phyloP scores from a whole-genome alignment of 2,797 vertebrate species.

The Miichthys miiuy region DNA sequence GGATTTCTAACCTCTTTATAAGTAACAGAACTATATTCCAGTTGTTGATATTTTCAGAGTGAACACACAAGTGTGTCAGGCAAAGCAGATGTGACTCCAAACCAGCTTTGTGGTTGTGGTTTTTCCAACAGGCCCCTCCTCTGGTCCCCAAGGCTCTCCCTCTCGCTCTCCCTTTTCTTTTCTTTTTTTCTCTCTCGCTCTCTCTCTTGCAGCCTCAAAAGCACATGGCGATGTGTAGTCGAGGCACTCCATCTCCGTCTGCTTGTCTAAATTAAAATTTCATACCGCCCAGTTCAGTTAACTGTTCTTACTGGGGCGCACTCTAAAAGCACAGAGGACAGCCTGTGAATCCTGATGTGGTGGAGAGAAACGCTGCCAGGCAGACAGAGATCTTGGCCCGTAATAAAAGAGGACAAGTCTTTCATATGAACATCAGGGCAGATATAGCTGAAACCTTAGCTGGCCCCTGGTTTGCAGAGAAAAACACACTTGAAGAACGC shows the following conservation, averaged over 20 bases:
- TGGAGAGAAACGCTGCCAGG: constrained; percentile 51
- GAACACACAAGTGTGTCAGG: constrained; percentile 69
- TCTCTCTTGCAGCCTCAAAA: constrained; percentile 51
- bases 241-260: constrained; percentile 70
- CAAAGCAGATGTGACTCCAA: constrained; percentile 78
- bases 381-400: constrained; percentile 62
- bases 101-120: constrained; percentile 79
- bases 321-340: constrained; percentile 70
- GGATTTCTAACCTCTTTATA: constrained; percentile 17
- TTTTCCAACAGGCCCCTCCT: constrained; percentile 78
- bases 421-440: constrained; percentile 63
- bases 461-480: constrained; percentile 45
- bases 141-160: constrained; percentile 69
- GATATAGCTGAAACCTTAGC: constrained; percentile 64
- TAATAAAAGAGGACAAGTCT: constrained; percentile 65
- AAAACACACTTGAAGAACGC: constrained; percentile 40
- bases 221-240: constrained; percentile 61
- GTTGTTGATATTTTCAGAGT: constrained; percentile 62
- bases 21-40: constrained; percentile 31
- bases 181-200: not conserved
- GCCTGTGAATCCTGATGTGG: constrained; percentile 61
- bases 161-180: constrained; percentile 36
- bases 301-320: constrained; percentile 66
- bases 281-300: constrained; percentile 75
- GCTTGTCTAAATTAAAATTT: constrained; percentile 82